Base-by-base conservation (phyloP, 1,140 invertebrate species). In the Dysdera silvatica region DNA sequence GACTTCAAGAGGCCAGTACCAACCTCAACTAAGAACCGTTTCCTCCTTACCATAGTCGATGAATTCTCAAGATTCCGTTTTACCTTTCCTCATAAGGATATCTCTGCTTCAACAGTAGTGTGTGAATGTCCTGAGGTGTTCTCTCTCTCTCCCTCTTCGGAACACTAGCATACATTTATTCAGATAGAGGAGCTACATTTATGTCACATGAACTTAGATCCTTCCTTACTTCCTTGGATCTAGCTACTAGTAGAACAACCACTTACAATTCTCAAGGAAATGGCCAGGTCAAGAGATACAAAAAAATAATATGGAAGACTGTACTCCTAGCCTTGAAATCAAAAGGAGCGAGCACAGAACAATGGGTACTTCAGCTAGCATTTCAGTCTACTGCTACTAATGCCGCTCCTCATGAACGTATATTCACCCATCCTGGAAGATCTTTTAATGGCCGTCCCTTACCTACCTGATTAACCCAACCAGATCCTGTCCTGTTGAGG, bases 11-110 rank as follows among this genome's bases (percentile, higher is more conserved):
- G 69, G 14, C 72, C 71, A 18, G 26, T 73, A 28, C 65, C 69
- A 35, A 62, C 70, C n/a, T 31, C 16, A 24, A 58, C 65, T 26
- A 59, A 54, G 20, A 73, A 73, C 52, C 58, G 59, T 24, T 73
- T 71, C 47, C 12, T 71, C 23, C 58, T 72, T 5, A 72, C 66
- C 16, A 56, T 74, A 29, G 59, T 73, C n/a, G 72, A 74, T 65
- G 71, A 72, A 65, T 74, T 59, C 53, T 74, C 71, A 18, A 60
- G 72, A 56, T 75, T 72, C 62, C 74, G 71, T 20, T 75, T 73
- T 68, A 64, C 52, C 48, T 68, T 69, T 49, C 64, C 56, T 29
- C 69, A 68, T 61, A 26, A 48, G 16, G 56, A 69, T 66, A 62
- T 68, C 47, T 67, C 58, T 41, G 26, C 49, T 5, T 64, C 67